Conservation (phyloP, 2,888 invertebrate species). For the Ametastegia equiseti region DNA sequence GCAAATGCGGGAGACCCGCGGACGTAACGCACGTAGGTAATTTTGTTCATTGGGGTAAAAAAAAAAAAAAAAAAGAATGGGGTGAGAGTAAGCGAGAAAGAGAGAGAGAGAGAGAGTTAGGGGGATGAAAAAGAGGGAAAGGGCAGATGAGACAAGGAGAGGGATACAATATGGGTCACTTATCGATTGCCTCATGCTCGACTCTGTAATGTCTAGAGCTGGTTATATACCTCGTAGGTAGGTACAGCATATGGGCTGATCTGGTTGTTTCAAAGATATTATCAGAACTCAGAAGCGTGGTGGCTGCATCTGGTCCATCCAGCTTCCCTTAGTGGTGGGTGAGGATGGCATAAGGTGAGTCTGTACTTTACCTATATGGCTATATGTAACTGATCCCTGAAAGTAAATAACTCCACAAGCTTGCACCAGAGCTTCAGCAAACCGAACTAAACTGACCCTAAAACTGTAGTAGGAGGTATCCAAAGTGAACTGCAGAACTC, state of each 20-base stretch:
- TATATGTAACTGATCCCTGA: neutral
- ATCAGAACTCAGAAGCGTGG: conserved; percentile 39
- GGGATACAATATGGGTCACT: conserved; percentile 71
- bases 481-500: no score
- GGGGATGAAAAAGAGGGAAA: conserved; percentile 45
- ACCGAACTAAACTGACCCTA: no score
- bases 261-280: conserved; percentile 35
- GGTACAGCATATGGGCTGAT: conserved; percentile 17
- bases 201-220: conserved; percentile 53
- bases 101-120: conserved; percentile 33
- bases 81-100: neutral
- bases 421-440: no score
- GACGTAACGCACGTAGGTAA: neutral
- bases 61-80: neutral
- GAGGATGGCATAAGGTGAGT: no score
- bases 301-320: conserved; percentile 26
- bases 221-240: neutral
- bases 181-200: conserved; percentile 71
- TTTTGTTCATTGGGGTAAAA: neutral
- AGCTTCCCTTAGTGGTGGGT: no score
- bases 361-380: neutral
- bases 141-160: conserved; percentile 49
- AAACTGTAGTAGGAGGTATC: no score
- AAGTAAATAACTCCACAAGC: no score
- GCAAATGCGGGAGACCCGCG: neutral